Evolutionary conservation across 2,113 vertebrate species (phyloP).

Genomic region (Colius striatus): DNA sequence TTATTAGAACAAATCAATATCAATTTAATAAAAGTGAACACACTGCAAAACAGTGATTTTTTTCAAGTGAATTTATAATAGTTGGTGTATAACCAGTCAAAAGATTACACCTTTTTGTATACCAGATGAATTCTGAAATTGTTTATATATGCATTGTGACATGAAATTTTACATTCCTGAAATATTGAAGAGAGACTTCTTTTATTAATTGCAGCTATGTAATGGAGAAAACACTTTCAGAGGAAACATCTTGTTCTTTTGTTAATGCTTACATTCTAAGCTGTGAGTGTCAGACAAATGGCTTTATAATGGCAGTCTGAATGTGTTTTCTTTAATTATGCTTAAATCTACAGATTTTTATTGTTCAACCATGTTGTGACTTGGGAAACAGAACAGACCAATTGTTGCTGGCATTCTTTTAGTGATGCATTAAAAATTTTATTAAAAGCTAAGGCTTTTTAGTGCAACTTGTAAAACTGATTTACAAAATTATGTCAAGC

Average conservation of each 20-base stretch:
- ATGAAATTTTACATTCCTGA: constrained; percentile 7
- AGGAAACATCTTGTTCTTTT: background rate
- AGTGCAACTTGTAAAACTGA: constrained; percentile 1
- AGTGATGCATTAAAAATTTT: background rate
- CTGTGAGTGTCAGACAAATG: background rate
- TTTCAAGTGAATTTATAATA: constrained; percentile 1
- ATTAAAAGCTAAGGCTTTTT: background rate
- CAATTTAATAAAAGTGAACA: background rate
- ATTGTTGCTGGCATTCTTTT: background rate
- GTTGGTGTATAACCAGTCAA: background rate
- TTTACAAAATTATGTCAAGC: constrained; percentile 5
- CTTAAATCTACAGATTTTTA: background rate
- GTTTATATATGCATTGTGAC: background rate
- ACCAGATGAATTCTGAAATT: background rate
- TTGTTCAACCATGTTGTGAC: background rate
- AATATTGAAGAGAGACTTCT: background rate
- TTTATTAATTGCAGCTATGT: background rate
- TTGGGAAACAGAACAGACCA: background rate
- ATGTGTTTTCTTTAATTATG: background rate
- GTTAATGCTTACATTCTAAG: background rate
- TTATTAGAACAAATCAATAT: constrained; percentile 21
- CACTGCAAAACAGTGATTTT: background rate
- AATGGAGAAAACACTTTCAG: constrained; percentile 3
- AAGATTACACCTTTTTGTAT: background rate
- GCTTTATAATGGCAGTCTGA: background rate